A percentile compares a stretch with the other conserved stretches of the same genome.
Conservation (phyloP, 2,888 invertebrate genomes). For the Serripes groenlandicus region DNA sequence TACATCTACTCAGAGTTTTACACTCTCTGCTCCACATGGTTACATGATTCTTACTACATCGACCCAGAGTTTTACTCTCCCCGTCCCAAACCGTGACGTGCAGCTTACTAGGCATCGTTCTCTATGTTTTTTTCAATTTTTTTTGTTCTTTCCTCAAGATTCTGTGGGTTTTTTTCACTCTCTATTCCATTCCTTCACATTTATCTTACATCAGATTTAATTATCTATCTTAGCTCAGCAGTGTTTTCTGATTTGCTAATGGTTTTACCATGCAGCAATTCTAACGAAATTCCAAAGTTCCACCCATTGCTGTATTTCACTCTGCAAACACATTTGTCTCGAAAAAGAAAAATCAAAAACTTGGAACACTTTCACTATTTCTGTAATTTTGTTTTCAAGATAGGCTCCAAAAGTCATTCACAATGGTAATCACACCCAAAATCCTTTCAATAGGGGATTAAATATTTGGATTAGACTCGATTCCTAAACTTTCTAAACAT, state of each 20-base stretch:
- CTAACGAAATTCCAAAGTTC: background rate
- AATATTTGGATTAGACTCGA: too few species aligned
- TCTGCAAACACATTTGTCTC: background rate
- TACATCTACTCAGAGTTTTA: constrained; percentile 6
- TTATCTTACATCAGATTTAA: constrained; percentile 15
- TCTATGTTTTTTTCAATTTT: background rate
- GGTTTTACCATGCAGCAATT: background rate
- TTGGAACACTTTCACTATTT: background rate
- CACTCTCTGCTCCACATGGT: constrained; percentile 13
- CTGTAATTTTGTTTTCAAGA: too few species aligned
- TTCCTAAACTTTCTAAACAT: too few species aligned
- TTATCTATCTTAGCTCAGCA: constrained; percentile 7
- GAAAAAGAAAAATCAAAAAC: background rate
- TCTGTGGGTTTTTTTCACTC: background rate
- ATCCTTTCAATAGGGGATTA: too few species aligned
- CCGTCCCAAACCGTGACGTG: constrained; percentile 24
- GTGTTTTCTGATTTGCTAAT: constrained; percentile 1
- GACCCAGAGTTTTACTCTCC: constrained; percentile 6
- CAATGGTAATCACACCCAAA: too few species aligned
- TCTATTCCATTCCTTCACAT: background rate
- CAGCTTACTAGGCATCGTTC: constrained; percentile 12
- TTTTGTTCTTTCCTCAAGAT: background rate
- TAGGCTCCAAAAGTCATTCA: too few species aligned
- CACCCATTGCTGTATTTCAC: too few species aligned
- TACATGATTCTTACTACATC: constrained; percentile 11